Evolutionary conservation across 2,113 vertebrate species (phyloP).

Genomic region (Anarhynchus alexandrinus): DNA sequence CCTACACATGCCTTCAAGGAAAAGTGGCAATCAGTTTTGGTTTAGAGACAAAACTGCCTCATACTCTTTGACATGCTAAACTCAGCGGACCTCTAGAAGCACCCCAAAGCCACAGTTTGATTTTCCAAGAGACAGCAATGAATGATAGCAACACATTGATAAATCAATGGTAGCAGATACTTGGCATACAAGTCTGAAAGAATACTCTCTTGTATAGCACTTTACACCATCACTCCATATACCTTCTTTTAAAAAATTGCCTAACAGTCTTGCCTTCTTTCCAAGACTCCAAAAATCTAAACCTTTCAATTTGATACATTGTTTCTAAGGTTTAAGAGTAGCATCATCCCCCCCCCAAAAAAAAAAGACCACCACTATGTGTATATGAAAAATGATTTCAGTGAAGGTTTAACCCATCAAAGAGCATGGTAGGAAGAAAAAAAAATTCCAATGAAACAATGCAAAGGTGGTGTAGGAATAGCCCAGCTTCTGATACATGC

Average conservation of each 20-base stretch:
- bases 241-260: not conserved
- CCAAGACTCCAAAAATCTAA: not conserved
- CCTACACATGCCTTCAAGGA: not conserved
- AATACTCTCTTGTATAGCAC: not conserved
- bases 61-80: not conserved
- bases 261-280: not conserved
- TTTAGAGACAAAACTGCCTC: not conserved
- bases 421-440: not conserved
- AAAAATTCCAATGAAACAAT: not conserved
- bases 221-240: not conserved
- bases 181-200: not conserved
- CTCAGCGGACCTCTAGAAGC: not conserved
- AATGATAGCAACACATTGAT: not conserved
- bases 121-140: not conserved
- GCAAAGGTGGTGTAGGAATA: not conserved
- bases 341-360: not conserved
- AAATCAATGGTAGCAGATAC: not conserved
- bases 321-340: not conserved
- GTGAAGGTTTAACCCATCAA: not conserved
- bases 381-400: not conserved
- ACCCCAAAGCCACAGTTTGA: not conserved
- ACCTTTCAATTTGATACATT: not conserved
- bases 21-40: not conserved
- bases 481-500: not conserved
- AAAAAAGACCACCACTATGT: not conserved